phyloP scores from a whole-genome alignment of 1,140 invertebrate species.

The Polyergus mexicanus region DNA sequence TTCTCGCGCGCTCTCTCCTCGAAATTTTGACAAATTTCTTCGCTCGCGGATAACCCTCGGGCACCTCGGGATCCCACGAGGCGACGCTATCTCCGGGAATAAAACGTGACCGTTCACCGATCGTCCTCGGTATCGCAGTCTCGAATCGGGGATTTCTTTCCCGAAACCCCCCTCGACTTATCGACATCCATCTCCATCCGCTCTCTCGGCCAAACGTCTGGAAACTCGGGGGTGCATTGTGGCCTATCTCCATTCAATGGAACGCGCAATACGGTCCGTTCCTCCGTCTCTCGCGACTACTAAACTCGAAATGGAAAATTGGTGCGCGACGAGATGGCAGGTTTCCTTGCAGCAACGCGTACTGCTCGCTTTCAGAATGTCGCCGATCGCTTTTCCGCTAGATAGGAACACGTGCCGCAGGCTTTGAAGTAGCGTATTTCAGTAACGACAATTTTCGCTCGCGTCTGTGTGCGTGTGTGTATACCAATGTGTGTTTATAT shows the following conservation, averaged over 20 bases:
- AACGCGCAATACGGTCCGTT: conserved; percentile 55
- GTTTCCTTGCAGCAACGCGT: conserved; percentile 23
- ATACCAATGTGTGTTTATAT: background rate
- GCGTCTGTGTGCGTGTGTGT: background rate
- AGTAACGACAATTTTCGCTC: background rate
- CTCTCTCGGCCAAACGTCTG: conserved; percentile 55
- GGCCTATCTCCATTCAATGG: conserved; percentile 67
- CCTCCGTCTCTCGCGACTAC: background rate
- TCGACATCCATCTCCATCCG: conserved; percentile 66
- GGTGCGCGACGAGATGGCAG: conserved; percentile 23
- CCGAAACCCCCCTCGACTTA: conserved; percentile 52
- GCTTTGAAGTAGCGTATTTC: background rate
- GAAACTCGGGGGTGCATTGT: conserved; percentile 63
- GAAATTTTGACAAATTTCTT: conserved; percentile 66
- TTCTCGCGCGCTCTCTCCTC: conserved; percentile 1
- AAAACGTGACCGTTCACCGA: conserved; percentile 73
- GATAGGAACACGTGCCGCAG: background rate
- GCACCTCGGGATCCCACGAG: conserved; percentile 10
- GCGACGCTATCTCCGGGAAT: conserved; percentile 38
- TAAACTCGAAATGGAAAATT: conserved; percentile 37
- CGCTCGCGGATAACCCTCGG: conserved; percentile 27
- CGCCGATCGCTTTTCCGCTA: background rate
- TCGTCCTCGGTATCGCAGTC: conserved; percentile 67
- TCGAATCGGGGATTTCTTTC: conserved; percentile 70
- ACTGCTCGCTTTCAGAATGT: conserved; percentile 19